These are phyloP conservation scores for Toxonevra muliebris DNA, from an alignment of 2,888 invertebrate genomes.

Conservation along the genomic window DNA sequence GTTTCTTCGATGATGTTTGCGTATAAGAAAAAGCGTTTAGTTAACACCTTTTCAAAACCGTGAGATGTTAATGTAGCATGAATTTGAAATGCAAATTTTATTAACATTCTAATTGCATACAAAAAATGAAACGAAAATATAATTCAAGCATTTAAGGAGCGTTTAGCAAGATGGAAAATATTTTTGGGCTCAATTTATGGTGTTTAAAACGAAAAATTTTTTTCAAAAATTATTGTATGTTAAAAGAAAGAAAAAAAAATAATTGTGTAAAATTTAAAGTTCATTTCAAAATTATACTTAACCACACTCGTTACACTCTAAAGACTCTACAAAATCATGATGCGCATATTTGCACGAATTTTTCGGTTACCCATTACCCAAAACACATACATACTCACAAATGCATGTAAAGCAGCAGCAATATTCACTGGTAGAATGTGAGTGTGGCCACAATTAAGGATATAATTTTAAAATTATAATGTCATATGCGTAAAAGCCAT, in stretches of 20 bases:
- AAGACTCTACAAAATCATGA: no score
- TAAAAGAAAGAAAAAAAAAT: no score
- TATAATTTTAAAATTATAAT: constrained; percentile 49
- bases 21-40: neutral
- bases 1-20: neutral
- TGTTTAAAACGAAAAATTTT: no score
- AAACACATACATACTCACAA: neutral
- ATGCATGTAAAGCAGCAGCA: constrained; percentile 22
- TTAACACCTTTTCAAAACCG: constrained; percentile 1
- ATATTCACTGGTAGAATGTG: constrained; percentile 27
- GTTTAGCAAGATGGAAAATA: no score
- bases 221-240: no score
- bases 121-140: neutral
- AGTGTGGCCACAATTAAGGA: constrained; percentile 52
- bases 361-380: no score
- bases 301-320: no score
- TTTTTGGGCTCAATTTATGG: no score
- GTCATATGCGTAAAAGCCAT: constrained; percentile 36
- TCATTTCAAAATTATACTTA: no score
- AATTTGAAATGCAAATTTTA: neutral
- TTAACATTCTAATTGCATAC: neutral
- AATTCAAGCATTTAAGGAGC: no score
- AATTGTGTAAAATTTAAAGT: no score
- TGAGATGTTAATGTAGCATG: neutral
- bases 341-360: no score